phyloP scores from a whole-genome alignment of 53 echinoderm and acorn worm species.

The Mesocentrotus franciscanus region DNA sequence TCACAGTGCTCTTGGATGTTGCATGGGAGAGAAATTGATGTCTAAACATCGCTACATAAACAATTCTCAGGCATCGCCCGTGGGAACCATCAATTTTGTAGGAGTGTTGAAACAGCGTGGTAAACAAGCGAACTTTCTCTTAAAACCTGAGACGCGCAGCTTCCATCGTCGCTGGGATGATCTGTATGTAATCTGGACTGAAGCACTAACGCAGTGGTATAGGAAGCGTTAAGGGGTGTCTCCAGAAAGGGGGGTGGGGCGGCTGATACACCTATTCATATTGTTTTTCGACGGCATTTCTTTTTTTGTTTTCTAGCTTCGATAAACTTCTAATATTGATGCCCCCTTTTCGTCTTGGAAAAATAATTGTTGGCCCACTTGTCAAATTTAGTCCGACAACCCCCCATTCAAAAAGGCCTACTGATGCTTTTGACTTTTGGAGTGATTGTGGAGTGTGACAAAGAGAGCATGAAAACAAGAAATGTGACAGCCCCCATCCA shows the following conservation, averaged over 20 bases:
- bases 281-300: too few species aligned
- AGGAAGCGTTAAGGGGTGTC: not conserved
- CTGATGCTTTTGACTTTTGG: not conserved
- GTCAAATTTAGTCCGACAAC: not conserved
- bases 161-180: not conserved
- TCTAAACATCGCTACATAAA: slow-evolving; percentile 30
- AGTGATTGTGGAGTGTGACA: not conserved
- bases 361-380: not conserved
- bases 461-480: not conserved
- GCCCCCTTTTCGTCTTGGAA: not conserved
- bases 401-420: not conserved
- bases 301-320: not conserved
- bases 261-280: not conserved
- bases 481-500: not conserved
- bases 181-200: not conserved
- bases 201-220: not conserved
- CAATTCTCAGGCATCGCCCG: slow-evolving; percentile 2
- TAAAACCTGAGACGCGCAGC: not conserved
- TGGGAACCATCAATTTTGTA: slow-evolving; percentile 1
- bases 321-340: not conserved
- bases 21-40: not conserved
- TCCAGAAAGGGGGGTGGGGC: not conserved
- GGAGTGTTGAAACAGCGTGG: not conserved
- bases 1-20: not conserved
- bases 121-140: slow-evolving; percentile 24